A percentile compares a stretch with the other conserved stretches of the same genome.
Conservation (phyloP, 2,113 vertebrate species). For the Gallinago undulata region DNA sequence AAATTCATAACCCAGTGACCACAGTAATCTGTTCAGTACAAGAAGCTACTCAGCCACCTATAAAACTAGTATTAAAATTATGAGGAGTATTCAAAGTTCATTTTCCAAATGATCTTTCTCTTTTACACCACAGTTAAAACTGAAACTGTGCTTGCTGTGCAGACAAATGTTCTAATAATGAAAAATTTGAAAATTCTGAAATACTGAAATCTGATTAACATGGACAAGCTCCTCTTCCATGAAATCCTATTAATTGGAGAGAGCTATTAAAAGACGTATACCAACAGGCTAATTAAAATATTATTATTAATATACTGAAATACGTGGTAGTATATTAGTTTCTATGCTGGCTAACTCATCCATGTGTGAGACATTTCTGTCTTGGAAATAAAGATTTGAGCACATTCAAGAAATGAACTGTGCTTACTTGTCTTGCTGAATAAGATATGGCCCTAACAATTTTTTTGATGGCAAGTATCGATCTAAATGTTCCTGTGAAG, state of each 20-base stretch:
- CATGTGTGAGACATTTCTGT: neutral
- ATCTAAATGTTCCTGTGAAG: neutral
- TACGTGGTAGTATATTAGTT: neutral
- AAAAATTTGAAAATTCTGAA: neutral
- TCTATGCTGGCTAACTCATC: neutral
- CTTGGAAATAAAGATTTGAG: neutral
- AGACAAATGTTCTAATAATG: neutral
- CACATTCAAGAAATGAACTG: neutral
- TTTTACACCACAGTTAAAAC: neutral
- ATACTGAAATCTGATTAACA: neutral
- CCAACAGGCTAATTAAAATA: neutral
- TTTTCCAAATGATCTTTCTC: neutral
- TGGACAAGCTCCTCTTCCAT: neutral
- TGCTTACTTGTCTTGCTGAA: neutral
- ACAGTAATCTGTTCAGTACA: neutral
- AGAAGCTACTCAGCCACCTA: neutral
- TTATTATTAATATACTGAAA: neutral
- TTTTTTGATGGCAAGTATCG: neutral
- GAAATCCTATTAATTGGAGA: neutral
- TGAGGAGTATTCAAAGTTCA: neutral
- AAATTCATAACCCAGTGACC: neutral
- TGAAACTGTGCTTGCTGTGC: neutral
- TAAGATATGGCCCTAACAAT: neutral
- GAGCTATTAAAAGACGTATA: neutral
- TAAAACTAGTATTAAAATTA: neutral